phyloP scores from a whole-genome alignment of 2,888 invertebrate genomes.

The Chironomus riparius region DNA sequence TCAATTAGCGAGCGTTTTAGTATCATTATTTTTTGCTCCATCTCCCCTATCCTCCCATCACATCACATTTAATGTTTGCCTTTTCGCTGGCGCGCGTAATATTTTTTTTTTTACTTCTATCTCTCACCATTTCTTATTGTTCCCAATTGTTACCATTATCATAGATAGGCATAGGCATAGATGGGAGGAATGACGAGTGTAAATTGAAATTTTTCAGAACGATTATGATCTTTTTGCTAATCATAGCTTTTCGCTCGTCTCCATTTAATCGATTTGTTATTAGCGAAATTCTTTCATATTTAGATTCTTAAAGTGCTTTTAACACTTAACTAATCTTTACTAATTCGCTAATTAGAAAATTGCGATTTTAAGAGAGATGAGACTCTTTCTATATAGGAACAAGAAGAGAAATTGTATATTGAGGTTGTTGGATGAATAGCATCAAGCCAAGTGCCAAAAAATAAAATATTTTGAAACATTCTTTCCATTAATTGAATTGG shows the following conservation, averaged over 20 bases:
- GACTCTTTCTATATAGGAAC: too few species aligned
- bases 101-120: too few species aligned
- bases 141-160: too few species aligned
- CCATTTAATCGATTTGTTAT: background rate
- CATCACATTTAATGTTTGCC: too few species aligned
- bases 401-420: background rate
- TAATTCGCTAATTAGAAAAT: background rate
- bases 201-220: background rate
- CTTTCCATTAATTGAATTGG: background rate
- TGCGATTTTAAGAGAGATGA: background rate
- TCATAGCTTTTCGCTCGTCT: background rate
- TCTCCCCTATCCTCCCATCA: too few species aligned
- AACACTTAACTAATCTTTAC: background rate
- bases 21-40: background rate
- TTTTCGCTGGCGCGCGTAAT: too few species aligned
- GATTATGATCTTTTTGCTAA: background rate
- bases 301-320: background rate
- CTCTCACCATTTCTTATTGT: too few species aligned
- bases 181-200: background rate
- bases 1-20: constrained; percentile 12
- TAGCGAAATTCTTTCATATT: background rate
- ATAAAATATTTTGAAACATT: background rate
- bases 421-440: background rate
- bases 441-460: background rate
- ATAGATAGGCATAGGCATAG: too few species aligned